Conservation (phyloP, 2,113 vertebrate genomes). For the Ailurus styani region DNA sequence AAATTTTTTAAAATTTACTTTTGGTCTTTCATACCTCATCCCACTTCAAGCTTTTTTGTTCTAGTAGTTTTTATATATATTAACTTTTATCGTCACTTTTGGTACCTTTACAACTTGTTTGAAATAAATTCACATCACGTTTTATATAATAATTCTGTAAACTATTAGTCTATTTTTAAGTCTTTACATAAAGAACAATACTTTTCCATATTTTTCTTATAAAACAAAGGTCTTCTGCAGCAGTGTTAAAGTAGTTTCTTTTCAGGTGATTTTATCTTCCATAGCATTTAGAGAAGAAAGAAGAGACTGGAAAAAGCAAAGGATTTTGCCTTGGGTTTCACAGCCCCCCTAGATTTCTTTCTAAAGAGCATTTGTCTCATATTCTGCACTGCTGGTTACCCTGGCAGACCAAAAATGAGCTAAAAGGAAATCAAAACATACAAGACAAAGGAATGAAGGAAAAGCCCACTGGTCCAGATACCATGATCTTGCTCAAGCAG, state of each 20-base stretch:
- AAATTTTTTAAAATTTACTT: slow-evolving; percentile 59
- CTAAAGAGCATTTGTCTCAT: neutral
- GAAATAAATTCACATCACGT: slow-evolving; percentile 70
- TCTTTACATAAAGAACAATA: slow-evolving; percentile 64
- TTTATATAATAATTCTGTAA: slow-evolving; percentile 72
- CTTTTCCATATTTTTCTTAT: slow-evolving; percentile 64
- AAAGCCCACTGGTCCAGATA: slow-evolving; percentile 31
- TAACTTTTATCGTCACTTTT: slow-evolving; percentile 73
- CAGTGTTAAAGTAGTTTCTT: slow-evolving; percentile 47
- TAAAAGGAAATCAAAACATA: slow-evolving; percentile 41
- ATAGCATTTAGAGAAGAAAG: slow-evolving; percentile 57
- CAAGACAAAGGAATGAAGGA: slow-evolving; percentile 9
- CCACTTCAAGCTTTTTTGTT: slow-evolving; percentile 59
- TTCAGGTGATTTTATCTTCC: slow-evolving; percentile 45
- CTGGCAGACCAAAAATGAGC: slow-evolving; percentile 29
- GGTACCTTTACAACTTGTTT: slow-evolving; percentile 68
- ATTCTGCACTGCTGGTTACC: slow-evolving; percentile 40
- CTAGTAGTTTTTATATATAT: slow-evolving; percentile 57
- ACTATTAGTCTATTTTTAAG: slow-evolving; percentile 65
- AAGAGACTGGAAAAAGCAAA: slow-evolving; percentile 25
- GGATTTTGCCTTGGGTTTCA: slow-evolving; percentile 40
- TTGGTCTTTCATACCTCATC: slow-evolving; percentile 67
- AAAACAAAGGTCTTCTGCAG: slow-evolving; percentile 69
- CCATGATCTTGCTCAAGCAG: slow-evolving; percentile 34
- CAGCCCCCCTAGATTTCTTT: slow-evolving; percentile 27